Conservation (phyloP, 1,140 invertebrate species). For the Oryzaephilus surinamensis region DNA sequence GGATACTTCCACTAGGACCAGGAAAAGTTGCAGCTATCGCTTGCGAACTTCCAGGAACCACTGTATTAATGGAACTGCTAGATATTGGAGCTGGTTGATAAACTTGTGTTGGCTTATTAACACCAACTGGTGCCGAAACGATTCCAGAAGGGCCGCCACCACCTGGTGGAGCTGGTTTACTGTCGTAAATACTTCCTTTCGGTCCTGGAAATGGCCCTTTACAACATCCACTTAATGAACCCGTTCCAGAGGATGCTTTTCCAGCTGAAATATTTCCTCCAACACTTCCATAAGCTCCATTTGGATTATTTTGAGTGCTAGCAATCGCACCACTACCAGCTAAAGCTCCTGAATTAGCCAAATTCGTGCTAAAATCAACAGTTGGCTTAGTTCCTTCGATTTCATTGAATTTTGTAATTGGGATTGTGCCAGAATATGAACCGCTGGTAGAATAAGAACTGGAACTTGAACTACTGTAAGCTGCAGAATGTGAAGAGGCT, state of each 20-base stretch:
- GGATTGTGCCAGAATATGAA: too few species aligned
- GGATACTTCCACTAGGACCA: not conserved
- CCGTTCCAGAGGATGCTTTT: too few species aligned
- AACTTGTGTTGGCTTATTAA: too few species aligned
- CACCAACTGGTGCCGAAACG: too few species aligned
- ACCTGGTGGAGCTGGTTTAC: constrained; percentile 5
- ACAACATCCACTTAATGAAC: too few species aligned
- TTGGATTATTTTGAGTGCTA: not conserved
- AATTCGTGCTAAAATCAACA: too few species aligned
- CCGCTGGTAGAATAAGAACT: constrained; percentile 4
- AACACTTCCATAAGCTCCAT: not conserved
- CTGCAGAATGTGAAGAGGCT: constrained; percentile 5
- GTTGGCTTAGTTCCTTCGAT: too few species aligned
- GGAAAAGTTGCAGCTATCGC: too few species aligned
- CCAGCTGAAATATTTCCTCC: too few species aligned
- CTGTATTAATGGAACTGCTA: not conserved
- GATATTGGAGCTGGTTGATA: not conserved
- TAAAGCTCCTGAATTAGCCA: constrained; percentile 4
- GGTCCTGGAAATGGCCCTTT: constrained; percentile 11
- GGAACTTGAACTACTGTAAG: constrained; percentile 10
- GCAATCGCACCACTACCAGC: not conserved
- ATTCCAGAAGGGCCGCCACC: not conserved
- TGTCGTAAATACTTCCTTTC: constrained; percentile 6
- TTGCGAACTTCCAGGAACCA: not conserved
- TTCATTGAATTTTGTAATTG: too few species aligned